phyloP scores from a whole-genome alignment of 53 echinoderm and acorn worm genomes.

The Arbacia lixula region DNA sequence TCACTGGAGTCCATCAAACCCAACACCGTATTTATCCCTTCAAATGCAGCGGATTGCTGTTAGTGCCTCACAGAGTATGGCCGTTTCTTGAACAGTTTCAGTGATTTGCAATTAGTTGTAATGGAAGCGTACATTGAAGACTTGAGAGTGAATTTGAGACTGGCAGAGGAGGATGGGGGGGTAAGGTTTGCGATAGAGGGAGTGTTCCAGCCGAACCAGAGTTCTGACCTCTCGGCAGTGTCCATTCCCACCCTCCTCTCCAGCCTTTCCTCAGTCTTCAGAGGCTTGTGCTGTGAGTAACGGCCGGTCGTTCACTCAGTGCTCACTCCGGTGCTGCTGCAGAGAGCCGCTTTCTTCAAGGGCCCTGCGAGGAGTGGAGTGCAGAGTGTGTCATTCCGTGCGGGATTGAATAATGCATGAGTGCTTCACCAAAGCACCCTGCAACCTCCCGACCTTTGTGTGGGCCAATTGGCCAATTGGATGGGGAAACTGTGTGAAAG shows the following conservation, averaged over 20 bases:
- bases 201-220: background rate
- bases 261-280: background rate
- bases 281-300: constrained; percentile 20
- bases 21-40: no score
- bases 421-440: constrained; percentile 51
- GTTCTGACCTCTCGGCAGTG: background rate
- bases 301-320: constrained; percentile 51
- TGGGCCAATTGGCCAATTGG: constrained; percentile 58
- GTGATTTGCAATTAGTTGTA: constrained; percentile 3
- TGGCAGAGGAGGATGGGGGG: background rate
- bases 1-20: no score
- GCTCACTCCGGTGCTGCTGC: background rate
- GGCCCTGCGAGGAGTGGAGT: constrained; percentile 51
- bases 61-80: no score
- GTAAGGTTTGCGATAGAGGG: background rate
- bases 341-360: constrained; percentile 2
- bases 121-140: constrained; percentile 6
- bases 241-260: constrained; percentile 21
- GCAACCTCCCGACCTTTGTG: constrained; percentile 54
- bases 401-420: constrained; percentile 59
- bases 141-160: constrained; percentile 6
- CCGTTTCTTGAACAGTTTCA: no score
- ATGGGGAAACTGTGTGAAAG: constrained; percentile 37
- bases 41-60: no score
- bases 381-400: constrained; percentile 54